These are phyloP conservation scores for Eriocheir sinensis DNA, from an alignment of 1,140 invertebrate species.

Conservation along the genomic window DNA sequence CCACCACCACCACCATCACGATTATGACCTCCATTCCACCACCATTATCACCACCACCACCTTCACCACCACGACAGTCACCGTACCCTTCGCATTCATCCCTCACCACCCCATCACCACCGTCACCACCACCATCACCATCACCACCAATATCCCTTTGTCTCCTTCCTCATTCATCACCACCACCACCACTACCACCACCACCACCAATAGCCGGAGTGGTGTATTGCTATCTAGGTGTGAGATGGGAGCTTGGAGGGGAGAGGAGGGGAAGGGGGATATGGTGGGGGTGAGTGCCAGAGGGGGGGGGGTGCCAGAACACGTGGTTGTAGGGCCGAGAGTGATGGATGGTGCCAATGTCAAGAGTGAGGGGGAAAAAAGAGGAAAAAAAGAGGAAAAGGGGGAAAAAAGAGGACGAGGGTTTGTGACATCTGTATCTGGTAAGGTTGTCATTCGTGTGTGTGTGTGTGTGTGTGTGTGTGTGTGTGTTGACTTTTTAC, in stretches of 20 bases:
- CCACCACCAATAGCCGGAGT: too few relatives aligned
- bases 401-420: neutral
- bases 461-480: neutral
- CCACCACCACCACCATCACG: neutral
- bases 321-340: neutral
- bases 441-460: neutral
- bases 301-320: neutral
- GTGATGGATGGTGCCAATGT: constrained; percentile 62
- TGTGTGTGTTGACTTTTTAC: too few relatives aligned
- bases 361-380: constrained; percentile 59
- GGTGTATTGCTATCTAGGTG: too few relatives aligned
- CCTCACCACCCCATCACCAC: too few relatives aligned
- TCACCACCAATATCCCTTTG: neutral
- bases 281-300: neutral
- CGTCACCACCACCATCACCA: too few relatives aligned
- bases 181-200: too few relatives aligned
- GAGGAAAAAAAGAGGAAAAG: neutral
- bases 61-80: neutral
- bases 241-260: too few relatives aligned
- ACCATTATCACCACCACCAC: too few relatives aligned
- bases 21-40: too few relatives aligned
- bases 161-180: too few relatives aligned
- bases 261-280: too few relatives aligned
- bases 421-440: constrained; percentile 63
- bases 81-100: too few relatives aligned